Evolutionary conservation across 2,888 invertebrate genomes (phyloP).

Genomic region (Oscheius sp.): DNA sequence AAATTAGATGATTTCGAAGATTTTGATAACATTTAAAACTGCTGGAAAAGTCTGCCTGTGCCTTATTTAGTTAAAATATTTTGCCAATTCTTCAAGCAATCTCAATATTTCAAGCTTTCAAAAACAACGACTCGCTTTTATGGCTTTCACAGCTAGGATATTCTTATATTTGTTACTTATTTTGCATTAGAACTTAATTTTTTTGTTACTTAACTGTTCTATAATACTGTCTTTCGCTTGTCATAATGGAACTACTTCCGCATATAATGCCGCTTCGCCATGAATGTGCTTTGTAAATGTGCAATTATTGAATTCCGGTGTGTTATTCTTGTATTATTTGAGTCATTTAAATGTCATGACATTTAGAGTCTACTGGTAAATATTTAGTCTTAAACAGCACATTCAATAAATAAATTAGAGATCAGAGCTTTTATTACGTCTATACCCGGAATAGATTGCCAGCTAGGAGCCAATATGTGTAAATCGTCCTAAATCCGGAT

Average conservation of each 20-base stretch:
- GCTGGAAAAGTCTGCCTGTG: neutral
- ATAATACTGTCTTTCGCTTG: conserved; percentile 3
- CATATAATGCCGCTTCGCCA: conserved; percentile 6
- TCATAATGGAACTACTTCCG: conserved; percentile 9
- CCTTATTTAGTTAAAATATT: neutral
- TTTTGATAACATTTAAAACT: conserved; percentile 23
- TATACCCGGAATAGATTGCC: conserved; percentile 7
- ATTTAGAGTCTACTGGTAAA: neutral
- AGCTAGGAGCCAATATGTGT: conserved; percentile 10
- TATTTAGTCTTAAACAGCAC: too few relatives aligned
- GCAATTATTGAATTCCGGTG: conserved; percentile 23
- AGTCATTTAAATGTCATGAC: conserved; percentile 16
- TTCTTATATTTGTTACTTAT: neutral
- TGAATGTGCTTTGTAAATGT: conserved; percentile 22
- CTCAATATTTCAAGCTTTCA: conserved; percentile 15
- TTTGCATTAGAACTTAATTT: neutral
- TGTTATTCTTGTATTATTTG: conserved; percentile 1
- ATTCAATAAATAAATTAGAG: neutral
- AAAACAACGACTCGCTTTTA: conserved; percentile 12
- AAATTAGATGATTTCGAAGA: conserved; percentile 51
- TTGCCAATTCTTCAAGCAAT: conserved; percentile 4
- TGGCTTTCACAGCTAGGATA: conserved; percentile 5
- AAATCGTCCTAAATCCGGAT: conserved; percentile 46
- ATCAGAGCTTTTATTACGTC: neutral
- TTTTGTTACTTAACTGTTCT: neutral